Conservation (phyloP, 2,113 vertebrate species). For the Paratilapia polleni region DNA sequence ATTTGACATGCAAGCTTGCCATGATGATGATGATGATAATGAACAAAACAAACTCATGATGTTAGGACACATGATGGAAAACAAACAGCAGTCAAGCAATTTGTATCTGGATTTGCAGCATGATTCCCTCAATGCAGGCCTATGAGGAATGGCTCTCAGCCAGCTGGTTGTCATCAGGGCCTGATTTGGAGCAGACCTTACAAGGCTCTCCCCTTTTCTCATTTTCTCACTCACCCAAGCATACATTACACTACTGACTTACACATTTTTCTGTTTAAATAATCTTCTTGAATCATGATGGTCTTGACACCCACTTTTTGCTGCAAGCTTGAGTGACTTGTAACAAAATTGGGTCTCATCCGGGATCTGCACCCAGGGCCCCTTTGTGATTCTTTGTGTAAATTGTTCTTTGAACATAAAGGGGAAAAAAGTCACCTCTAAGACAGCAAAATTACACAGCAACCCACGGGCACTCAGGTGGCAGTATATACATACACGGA, state of each 20-base stretch:
- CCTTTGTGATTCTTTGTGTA: background rate
- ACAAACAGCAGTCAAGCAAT: background rate
- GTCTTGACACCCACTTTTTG: background rate
- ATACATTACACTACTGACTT: background rate
- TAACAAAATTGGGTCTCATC: background rate
- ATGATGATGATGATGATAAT: background rate
- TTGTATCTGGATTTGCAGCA: background rate
- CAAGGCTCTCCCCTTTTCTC: background rate
- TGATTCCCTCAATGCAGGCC: background rate
- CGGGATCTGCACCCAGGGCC: background rate
- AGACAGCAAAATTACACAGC: background rate
- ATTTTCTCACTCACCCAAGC: background rate
- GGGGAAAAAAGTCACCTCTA: background rate
- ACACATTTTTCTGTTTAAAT: background rate
- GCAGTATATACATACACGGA: background rate
- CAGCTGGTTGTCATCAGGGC: background rate
- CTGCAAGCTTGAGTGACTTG: background rate
- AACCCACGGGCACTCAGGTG: background rate
- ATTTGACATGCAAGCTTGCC: conserved; percentile 6
- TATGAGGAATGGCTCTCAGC: background rate
- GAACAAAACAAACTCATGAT: background rate
- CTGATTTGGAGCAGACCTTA: background rate
- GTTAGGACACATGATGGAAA: background rate
- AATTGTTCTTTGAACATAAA: background rate
- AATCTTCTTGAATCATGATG: background rate